These are phyloP conservation scores for Ochotona princeps DNA, from an alignment of 2,113 vertebrate genomes.

Conservation along the genomic window DNA sequence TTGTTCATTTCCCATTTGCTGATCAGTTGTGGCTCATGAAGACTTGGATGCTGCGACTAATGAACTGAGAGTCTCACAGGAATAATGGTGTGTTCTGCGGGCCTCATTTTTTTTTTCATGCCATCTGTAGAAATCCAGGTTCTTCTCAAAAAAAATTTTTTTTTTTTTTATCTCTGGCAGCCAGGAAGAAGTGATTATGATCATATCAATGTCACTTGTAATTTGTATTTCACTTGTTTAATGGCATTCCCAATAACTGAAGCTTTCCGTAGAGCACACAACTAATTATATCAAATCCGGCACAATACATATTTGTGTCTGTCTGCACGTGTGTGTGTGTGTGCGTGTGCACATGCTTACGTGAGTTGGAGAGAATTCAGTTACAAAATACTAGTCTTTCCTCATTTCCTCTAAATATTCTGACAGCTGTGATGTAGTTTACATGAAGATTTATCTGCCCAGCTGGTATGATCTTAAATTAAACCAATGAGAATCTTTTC, in stretches of 20 bases:
- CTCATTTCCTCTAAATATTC: conserved; percentile 82
- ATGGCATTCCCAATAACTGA: conserved; percentile 83
- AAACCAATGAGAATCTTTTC: conserved; percentile 75
- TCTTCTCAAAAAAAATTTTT: conserved; percentile 79
- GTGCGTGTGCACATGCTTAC: background rate
- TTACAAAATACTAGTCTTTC: conserved; percentile 79
- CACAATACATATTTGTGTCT: conserved; percentile 41
- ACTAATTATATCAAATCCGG: conserved; percentile 85
- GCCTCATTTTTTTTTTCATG: conserved; percentile 77
- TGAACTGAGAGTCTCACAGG: conserved; percentile 87
- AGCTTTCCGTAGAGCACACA: conserved; percentile 83
- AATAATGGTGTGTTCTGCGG: conserved; percentile 85
- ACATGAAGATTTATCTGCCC: conserved; percentile 82
- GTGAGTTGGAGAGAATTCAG: conserved; percentile 58
- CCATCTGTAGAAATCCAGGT: conserved; percentile 88
- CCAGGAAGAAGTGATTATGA: conserved; percentile 86
- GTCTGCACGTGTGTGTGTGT: background rate
- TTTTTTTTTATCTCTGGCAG: conserved; percentile 76
- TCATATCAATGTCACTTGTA: conserved; percentile 87
- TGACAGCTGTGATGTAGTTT: conserved; percentile 73
- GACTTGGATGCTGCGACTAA: conserved; percentile 88
- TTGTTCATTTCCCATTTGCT: conserved; percentile 90
- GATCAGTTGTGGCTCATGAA: conserved; percentile 88
- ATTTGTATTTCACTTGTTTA: conserved; percentile 89
- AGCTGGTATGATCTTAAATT: conserved; percentile 83